Base-by-base conservation (phyloP, 2,797 vertebrate species). In the Cyprinella venusta region DNA sequence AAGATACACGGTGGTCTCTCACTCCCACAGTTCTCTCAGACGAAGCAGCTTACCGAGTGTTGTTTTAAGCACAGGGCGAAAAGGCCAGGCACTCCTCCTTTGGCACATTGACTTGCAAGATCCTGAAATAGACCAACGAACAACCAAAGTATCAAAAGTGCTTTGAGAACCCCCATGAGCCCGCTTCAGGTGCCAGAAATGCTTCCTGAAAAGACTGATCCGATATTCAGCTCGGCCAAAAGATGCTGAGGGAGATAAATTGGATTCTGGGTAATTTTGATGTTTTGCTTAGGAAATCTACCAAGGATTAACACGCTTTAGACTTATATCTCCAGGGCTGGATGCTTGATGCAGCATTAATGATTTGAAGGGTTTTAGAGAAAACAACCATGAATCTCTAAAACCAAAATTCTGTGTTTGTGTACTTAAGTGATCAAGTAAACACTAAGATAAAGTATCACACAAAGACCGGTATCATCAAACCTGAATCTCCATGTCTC, bases 51-150 rank as follows among this genome's bases (percentile, higher is more conserved):
- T 65, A 54, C 48, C 5, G 4, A 59, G 64, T 77, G 81, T 83
- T 83, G 74, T 77, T 83, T 48, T 70, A 69, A 83, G 65, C 74
- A 59, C 52, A 45, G 81, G 63, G 48, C 16, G 24, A 76, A 76
- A 76, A 67, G 63, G 72, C 72, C 50, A 82, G 52, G 38, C 81
- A 70, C 74, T 70, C 52, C 74, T 61, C 26, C 36, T 77, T 48
- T 70, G 81, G 64, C 81, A 61, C 12, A 42, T 38, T 50, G 52
- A 69, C 48, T 70, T 83, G 65, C 15, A 21, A 70, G 54, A 70
- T 78, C 65, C 40, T 50, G 38, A 83, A 78, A 83, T 78, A 69
- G 75, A 63, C 64, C 26, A n/a, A 42, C 19, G 33, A 64, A 69
- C n/a, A 65, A 81, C 24, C 52, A 0, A 78, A 83, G 52, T 61